A percentile compares a stretch with the other conserved stretches of the same genome.
These are phyloP conservation scores for Noctua fimbriata DNA, from an alignment of 2,888 invertebrate genomes.

Conservation along the genomic window DNA sequence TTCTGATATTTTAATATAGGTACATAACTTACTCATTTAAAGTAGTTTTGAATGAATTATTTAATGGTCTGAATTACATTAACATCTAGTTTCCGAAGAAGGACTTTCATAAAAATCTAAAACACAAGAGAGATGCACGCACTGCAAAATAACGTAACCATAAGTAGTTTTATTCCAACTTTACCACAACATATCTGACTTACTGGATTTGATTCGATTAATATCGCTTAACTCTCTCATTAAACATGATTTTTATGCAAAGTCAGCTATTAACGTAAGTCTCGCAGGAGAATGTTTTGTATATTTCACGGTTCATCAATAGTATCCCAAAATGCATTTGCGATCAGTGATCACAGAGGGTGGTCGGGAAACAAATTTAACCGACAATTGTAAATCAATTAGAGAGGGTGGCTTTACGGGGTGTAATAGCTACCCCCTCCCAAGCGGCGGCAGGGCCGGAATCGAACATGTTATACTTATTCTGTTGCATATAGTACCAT, in stretches of 20 bases:
- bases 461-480: slow-evolving; percentile 52
- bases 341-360: slow-evolving; percentile 85
- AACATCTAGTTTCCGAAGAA: neutral
- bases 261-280: neutral
- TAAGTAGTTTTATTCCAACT: neutral
- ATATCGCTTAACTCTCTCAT: neutral
- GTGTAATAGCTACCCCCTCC: slow-evolving; percentile 85
- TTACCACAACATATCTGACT: too few species aligned
- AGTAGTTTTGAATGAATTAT: neutral
- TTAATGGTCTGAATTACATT: neutral
- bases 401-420: slow-evolving; percentile 88
- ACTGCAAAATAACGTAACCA: neutral
- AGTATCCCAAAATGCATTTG: slow-evolving; percentile 78
- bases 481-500: slow-evolving; percentile 32
- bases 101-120: neutral
- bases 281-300: slow-evolving; percentile 22
- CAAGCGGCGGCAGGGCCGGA: slow-evolving; percentile 80
- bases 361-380: slow-evolving; percentile 90
- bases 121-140: neutral
- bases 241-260: neutral
- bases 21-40: neutral
- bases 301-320: slow-evolving; percentile 49
- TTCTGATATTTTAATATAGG: neutral
- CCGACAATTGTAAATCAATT: slow-evolving; percentile 91
- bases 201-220: neutral